phyloP scores from a whole-genome alignment of 2,113 vertebrate species.

The Rhodinocichla rosea region DNA sequence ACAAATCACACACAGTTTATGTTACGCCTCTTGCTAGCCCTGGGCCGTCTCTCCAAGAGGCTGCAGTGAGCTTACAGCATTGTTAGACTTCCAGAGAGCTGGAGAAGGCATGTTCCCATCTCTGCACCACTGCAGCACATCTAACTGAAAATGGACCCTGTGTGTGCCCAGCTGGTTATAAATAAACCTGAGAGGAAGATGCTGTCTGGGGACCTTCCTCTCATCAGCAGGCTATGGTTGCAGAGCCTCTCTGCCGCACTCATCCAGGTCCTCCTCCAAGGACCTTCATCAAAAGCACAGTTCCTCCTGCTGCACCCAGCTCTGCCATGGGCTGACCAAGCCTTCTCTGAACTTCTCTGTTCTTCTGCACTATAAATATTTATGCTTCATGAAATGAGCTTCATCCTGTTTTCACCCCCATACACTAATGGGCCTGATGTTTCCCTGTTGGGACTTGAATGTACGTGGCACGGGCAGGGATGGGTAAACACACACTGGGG shows the following conservation, averaged over 20 bases:
- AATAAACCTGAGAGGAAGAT: not conserved
- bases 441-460: slow-evolving; percentile 25
- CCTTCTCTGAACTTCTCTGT: slow-evolving; percentile 14
- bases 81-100: not conserved
- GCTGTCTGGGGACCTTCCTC: not conserved
- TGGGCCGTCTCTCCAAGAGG: not conserved
- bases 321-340: not conserved
- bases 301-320: not conserved
- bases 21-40: not conserved
- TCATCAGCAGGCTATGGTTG: not conserved
- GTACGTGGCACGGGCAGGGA: not conserved
- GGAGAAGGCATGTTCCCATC: not conserved
- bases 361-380: slow-evolving; percentile 28
- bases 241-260: not conserved
- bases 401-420: not conserved
- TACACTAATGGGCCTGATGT: not conserved
- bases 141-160: not conserved
- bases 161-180: not conserved
- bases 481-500: not conserved
- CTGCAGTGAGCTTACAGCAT: not conserved
- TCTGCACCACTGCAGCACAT: not conserved
- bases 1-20: not conserved
- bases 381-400: slow-evolving; percentile 12
- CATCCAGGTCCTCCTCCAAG: not conserved
- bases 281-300: not conserved